Percentiles rank a stretch among this genome's conserved stretches.
Conservation (phyloP, 2,888 invertebrate genomes). For the Zygaena filipendulae region DNA sequence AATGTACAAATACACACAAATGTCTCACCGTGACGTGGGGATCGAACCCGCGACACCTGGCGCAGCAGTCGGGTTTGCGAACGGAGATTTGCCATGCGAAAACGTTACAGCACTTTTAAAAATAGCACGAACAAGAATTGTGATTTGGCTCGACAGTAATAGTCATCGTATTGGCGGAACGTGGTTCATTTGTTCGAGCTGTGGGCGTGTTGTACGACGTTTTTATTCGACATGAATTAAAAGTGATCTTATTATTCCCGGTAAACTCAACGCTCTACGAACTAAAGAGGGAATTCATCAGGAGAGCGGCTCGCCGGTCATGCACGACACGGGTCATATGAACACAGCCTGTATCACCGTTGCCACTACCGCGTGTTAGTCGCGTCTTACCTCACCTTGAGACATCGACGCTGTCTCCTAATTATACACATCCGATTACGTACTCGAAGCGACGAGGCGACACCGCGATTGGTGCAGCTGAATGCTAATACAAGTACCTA, state of each 20-base stretch:
- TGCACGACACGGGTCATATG: too few relatives aligned
- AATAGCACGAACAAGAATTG: too few relatives aligned
- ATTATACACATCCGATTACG: constrained; percentile 29
- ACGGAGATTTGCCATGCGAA: too few relatives aligned
- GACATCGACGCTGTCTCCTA: constrained; percentile 25
- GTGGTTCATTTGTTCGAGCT: constrained; percentile 30
- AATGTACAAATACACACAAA: too few relatives aligned
- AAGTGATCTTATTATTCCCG: constrained; percentile 35
- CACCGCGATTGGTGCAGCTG: constrained; percentile 17
- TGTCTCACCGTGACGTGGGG: too few relatives aligned
- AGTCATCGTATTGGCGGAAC: constrained; percentile 39
- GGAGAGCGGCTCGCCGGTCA: too few relatives aligned
- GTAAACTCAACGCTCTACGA: constrained; percentile 36
- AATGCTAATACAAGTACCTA: too few relatives aligned
- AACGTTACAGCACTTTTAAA: too few relatives aligned
- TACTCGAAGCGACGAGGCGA: constrained; percentile 23
- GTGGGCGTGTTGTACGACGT: constrained; percentile 50
- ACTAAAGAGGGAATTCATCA: constrained; percentile 22
- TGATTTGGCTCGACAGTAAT: constrained; percentile 31
- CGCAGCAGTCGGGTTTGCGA: too few relatives aligned
- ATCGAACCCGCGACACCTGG: too few relatives aligned
- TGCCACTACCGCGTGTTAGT: constrained; percentile 11
- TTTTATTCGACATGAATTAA: constrained; percentile 30
- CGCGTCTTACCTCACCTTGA: constrained; percentile 29
- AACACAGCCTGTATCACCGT: neutral